phyloP scores from a whole-genome alignment of 64 coral and sea anemone genomes.

The Stichodactyla mertensii region DNA sequence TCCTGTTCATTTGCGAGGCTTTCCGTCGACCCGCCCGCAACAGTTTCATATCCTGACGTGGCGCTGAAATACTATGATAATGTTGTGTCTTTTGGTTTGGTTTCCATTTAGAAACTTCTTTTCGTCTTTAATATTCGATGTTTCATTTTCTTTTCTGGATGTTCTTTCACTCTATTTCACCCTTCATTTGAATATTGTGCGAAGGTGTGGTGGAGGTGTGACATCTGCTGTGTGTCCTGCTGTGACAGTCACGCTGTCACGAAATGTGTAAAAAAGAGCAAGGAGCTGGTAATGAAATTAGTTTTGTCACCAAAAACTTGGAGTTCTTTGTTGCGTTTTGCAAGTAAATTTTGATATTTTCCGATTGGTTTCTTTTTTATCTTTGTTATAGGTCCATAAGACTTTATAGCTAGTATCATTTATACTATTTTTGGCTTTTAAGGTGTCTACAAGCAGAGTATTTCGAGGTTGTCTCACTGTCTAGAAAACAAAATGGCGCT shows the following conservation, averaged over 20 bases:
- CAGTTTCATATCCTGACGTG: neutral
- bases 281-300: constrained; percentile 11
- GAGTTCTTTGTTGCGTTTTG: neutral
- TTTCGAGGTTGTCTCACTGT: neutral
- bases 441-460: neutral
- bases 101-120: neutral
- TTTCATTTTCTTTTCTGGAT: neutral
- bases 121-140: neutral
- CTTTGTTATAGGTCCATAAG: neutral
- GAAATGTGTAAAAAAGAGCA: neutral
- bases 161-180: neutral
- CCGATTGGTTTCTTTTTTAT: neutral
- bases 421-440: neutral
- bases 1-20: neutral
- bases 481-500: constrained; percentile 52
- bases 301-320: neutral
- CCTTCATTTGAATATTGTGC: neutral
- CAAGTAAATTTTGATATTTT: neutral
- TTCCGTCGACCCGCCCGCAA: neutral
- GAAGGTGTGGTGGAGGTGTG: constrained; percentile 4
- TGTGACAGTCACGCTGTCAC: neutral
- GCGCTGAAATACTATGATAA: neutral
- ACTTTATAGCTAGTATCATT: neutral
- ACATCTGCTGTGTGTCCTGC: neutral
- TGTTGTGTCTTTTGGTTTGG: neutral